These are phyloP conservation scores for Eilema griseolum DNA, from an alignment of 2,888 invertebrate genomes.

Conservation along the genomic window DNA sequence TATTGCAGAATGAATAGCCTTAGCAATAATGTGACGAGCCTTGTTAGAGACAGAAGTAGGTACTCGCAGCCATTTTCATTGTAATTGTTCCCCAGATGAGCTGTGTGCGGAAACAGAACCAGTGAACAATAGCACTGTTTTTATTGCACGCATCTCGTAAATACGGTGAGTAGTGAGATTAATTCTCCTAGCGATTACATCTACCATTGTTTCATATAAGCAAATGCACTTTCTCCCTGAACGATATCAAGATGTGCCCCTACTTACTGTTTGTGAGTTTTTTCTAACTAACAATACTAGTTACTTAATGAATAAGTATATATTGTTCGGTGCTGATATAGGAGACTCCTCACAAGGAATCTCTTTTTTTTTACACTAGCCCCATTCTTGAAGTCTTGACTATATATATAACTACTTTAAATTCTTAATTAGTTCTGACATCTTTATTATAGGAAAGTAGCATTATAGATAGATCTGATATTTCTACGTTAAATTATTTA, in stretches of 20 bases:
- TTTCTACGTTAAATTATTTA: background rate
- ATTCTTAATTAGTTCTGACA: background rate
- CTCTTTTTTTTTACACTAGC: too few species aligned
- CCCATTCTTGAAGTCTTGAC: too few species aligned
- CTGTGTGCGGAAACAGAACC: background rate
- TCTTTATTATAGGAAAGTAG: too few species aligned
- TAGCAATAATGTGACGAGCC: background rate
- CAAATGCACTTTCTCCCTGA: constrained; percentile 56
- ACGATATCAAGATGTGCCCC: constrained; percentile 45
- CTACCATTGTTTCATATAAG: constrained; percentile 59
- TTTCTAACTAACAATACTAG: constrained; percentile 15
- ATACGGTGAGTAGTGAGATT: constrained; percentile 32
- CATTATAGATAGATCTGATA: background rate
- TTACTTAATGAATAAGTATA: constrained; percentile 12
- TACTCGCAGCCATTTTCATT: background rate
- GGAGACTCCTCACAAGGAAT: background rate
- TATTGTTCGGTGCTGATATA: constrained; percentile 5
- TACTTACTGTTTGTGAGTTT: background rate
- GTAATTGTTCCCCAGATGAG: background rate
- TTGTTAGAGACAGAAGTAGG: background rate
- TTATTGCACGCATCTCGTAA: constrained; percentile 17
- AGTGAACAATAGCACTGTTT: constrained; percentile 22
- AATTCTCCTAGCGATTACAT: constrained; percentile 37
- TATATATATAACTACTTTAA: too few species aligned
- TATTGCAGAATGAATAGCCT: background rate